A percentile compares a stretch with the other conserved stretches of the same genome.
These are phyloP conservation scores for Labeo catla DNA, from an alignment of 2,113 vertebrate species.

Conservation along the genomic window DNA sequence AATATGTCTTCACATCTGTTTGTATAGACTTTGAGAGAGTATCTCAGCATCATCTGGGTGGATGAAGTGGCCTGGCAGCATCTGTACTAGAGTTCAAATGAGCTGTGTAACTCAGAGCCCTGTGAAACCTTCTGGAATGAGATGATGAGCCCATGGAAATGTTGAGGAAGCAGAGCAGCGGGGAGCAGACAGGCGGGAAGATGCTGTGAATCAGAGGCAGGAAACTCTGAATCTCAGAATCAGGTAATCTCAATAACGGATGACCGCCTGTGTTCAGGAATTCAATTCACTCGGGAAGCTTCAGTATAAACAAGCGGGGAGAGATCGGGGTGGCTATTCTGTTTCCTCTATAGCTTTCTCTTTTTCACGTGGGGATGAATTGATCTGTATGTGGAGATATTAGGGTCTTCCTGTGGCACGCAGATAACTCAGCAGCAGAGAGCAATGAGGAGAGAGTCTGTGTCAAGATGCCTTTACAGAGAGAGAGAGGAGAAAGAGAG, in stretches of 20 bases:
- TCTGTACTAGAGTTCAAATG: constrained; percentile 3
- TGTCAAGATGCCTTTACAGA: constrained; percentile 14
- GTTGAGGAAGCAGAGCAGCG: constrained; percentile 7
- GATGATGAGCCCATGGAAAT: not conserved
- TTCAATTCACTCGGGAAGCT: constrained; percentile 30
- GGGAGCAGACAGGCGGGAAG: constrained; percentile 13
- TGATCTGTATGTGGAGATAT: constrained; percentile 20
- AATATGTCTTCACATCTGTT: constrained; percentile 1
- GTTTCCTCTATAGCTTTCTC: constrained; percentile 13
- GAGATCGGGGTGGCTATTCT: constrained; percentile 19
- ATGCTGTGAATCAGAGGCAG: constrained; percentile 28
- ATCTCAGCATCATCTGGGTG: not conserved
- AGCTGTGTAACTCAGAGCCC: not conserved
- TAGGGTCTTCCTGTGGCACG: constrained; percentile 25
- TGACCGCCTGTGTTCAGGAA: constrained; percentile 19
- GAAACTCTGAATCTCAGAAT: constrained; percentile 24
- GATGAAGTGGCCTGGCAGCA: not conserved
- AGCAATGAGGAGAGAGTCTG: not conserved
- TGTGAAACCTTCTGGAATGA: constrained; percentile 8
- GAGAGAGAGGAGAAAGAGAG: not conserved
- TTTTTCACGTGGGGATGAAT: constrained; percentile 9
- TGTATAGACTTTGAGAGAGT: not conserved
- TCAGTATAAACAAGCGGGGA: constrained; percentile 17
- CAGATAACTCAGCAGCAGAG: constrained; percentile 9
- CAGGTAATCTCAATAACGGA: constrained; percentile 32